Conservation (phyloP, 2,797 vertebrate genomes). For the Sphaeramia orbicularis region DNA sequence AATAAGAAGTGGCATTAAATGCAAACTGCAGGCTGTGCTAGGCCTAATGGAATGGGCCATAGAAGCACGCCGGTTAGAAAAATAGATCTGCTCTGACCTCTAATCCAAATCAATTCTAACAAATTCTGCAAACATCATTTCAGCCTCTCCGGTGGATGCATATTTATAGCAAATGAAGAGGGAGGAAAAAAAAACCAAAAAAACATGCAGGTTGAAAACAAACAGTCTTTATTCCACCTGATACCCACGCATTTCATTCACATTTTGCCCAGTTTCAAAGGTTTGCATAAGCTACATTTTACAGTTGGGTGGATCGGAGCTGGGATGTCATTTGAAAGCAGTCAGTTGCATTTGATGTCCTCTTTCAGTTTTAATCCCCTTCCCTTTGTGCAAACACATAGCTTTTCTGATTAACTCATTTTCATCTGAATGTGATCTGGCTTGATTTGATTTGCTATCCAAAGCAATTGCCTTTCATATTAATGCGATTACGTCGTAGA, state of each 20-base stretch:
- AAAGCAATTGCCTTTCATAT: conserved; percentile 81
- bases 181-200: background rate
- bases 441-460: conserved; percentile 83
- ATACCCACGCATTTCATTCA: conserved; percentile 11
- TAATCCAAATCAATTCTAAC: conserved; percentile 33
- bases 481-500: conserved; percentile 80
- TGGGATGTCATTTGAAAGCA: conserved; percentile 54
- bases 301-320: conserved; percentile 35
- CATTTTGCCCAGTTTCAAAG: conserved; percentile 38
- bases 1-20: conserved; percentile 36
- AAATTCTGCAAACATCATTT: conserved; percentile 35
- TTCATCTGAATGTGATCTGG: conserved; percentile 79
- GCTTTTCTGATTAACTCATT: conserved; percentile 80
- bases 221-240: conserved; percentile 23
- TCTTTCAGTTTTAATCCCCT: conserved; percentile 62
- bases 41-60: conserved; percentile 25
- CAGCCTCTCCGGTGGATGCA: conserved; percentile 6
- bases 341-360: conserved; percentile 49
- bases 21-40: conserved; percentile 14
- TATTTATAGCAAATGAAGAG: conserved; percentile 13
- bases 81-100: conserved; percentile 22
- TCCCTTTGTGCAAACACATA: conserved; percentile 66
- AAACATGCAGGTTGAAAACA: too few relatives aligned
- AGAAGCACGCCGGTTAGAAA: conserved; percentile 22
- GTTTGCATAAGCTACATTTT: conserved; percentile 43